Conservation (phyloP, 1,140 invertebrate genomes). For the Caenorhabditis inopinata region DNA sequence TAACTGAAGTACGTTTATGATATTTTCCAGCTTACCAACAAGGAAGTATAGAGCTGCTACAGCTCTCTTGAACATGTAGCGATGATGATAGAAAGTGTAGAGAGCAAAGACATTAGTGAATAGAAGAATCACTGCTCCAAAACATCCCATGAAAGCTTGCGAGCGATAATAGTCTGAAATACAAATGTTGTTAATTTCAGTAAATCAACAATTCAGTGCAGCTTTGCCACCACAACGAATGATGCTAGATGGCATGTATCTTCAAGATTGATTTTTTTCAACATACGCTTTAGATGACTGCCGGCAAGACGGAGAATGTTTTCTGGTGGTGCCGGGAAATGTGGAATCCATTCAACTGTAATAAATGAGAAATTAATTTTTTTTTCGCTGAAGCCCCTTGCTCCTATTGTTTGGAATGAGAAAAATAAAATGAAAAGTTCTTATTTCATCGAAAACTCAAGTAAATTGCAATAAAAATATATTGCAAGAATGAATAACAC, state of each 20-base stretch:
- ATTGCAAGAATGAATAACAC: no score
- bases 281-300: conserved; percentile 58
- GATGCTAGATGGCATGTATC: background rate
- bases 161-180: conserved; percentile 62
- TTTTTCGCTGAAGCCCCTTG: no score
- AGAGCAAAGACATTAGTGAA: conserved; percentile 56
- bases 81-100: conserved; percentile 60
- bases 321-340: conserved; percentile 57
- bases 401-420: no score
- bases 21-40: conserved; percentile 49
- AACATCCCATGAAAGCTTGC: conserved; percentile 59
- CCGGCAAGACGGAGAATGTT: conserved; percentile 55
- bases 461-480: no score
- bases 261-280: background rate
- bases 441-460: no score
- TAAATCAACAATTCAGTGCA: no score
- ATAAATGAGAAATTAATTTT: background rate
- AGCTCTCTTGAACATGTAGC: conserved; percentile 60
- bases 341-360: conserved; percentile 62
- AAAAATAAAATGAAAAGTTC: no score
- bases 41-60: conserved; percentile 54
- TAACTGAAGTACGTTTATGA: background rate
- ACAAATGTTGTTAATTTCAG: no score
- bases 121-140: conserved; percentile 54
- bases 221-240: no score